Evolutionary conservation across 2,888 invertebrate species (phyloP).

Genomic region (Timandra comae): DNA sequence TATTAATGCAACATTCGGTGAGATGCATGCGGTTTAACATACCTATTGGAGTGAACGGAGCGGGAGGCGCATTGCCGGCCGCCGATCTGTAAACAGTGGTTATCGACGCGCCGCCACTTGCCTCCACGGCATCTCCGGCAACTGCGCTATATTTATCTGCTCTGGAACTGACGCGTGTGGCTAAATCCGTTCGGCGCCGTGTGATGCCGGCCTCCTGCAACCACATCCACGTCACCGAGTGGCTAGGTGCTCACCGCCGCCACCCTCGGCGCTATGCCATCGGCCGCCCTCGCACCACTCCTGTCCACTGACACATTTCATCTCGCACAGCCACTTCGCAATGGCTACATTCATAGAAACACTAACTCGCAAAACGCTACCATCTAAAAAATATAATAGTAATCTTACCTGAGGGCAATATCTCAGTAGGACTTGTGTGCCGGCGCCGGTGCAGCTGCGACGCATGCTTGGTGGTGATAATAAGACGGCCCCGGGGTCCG

Average conservation of each 20-base stretch:
- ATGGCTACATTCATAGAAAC: slow-evolving; percentile 32
- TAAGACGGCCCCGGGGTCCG: slow-evolving; percentile 66
- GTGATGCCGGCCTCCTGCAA: slow-evolving; percentile 70
- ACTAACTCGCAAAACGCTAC: slow-evolving; percentile 47
- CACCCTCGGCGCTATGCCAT: slow-evolving; percentile 18
- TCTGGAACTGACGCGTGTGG: slow-evolving; percentile 67
- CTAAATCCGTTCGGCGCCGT: slow-evolving; percentile 72
- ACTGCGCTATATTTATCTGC: slow-evolving; percentile 71
- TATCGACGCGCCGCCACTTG: slow-evolving; percentile 72
- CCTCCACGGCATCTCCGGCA: slow-evolving; percentile 65
- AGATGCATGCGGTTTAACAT: slow-evolving; percentile 54
- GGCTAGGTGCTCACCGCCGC: slow-evolving; percentile 42
- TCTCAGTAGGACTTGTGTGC: slow-evolving; percentile 74
- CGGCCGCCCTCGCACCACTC: slow-evolving; percentile 36
- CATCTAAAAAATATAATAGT: slow-evolving; percentile 11
- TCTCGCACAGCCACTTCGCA: slow-evolving; percentile 62
- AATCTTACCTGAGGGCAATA: slow-evolving; percentile 53
- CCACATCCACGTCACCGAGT: slow-evolving; percentile 69
- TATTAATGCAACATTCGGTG: slow-evolving; percentile 47
- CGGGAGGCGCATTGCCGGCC: slow-evolving; percentile 69
- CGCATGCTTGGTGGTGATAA: slow-evolving; percentile 79
- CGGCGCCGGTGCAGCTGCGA: slow-evolving; percentile 66
- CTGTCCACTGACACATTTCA: slow-evolving; percentile 35
- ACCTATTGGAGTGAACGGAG: slow-evolving; percentile 63
- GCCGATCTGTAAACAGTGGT: slow-evolving; percentile 73